Evolutionary conservation across 1,140 invertebrate genomes (phyloP).

Genomic region (Formica exsecta): DNA sequence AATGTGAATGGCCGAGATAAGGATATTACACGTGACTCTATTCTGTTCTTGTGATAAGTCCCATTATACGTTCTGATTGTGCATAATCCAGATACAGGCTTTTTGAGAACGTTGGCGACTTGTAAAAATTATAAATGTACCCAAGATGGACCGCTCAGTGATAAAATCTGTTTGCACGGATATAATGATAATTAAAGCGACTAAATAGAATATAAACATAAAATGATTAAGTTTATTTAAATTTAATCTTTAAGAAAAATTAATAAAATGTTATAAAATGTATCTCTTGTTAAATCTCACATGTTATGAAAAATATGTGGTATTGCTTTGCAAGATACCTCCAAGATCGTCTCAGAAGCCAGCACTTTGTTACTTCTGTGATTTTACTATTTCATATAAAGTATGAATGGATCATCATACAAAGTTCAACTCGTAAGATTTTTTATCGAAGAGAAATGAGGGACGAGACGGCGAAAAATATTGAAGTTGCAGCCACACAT

Average conservation of each 20-base stretch:
- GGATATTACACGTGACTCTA: not conserved
- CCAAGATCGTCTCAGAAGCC: not conserved
- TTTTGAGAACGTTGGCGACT: slow-evolving; percentile 13
- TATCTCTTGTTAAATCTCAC: not conserved
- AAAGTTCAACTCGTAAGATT: slow-evolving; percentile 40
- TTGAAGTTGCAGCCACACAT: slow-evolving; percentile 45
- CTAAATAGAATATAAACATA: not conserved
- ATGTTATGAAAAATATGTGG: not conserved
- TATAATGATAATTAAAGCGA: not conserved
- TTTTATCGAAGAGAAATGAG: not conserved
- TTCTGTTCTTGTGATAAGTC: slow-evolving; percentile 7
- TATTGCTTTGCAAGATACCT: not conserved
- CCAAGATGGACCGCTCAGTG: not conserved
- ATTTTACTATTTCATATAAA: not conserved
- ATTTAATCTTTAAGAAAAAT: not conserved
- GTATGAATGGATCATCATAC: slow-evolving; percentile 11
- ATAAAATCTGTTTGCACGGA: not conserved
- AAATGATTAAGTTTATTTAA: slow-evolving; percentile 3
- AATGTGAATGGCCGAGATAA: not conserved
- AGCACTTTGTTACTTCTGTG: not conserved
- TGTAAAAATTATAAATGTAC: not conserved
- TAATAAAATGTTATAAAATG: not conserved
- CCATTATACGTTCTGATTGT: slow-evolving; percentile 27
- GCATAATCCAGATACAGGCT: not conserved
- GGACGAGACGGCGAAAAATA: slow-evolving; percentile 45